phyloP scores from a whole-genome alignment of 1,140 invertebrate species.

The Heliconius hermathena region DNA sequence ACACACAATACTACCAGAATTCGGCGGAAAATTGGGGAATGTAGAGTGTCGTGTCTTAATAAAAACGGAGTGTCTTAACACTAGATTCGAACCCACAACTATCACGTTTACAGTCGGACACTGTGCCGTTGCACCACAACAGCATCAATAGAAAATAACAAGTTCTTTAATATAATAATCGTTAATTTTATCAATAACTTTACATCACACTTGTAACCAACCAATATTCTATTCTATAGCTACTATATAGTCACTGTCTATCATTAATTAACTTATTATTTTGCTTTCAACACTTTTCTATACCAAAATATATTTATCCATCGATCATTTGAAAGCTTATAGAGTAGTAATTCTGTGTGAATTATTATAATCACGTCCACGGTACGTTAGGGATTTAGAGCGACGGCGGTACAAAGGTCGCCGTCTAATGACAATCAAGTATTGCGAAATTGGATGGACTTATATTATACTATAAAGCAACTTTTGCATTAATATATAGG shows the following conservation, averaged over 20 bases:
- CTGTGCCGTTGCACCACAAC: too few species aligned
- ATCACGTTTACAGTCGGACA: too few species aligned
- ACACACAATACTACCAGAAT: too few species aligned
- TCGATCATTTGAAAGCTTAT: neutral
- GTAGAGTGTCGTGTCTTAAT: too few species aligned
- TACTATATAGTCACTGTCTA: neutral
- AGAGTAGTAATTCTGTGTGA: neutral
- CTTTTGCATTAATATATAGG: too few species aligned
- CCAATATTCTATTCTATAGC: neutral
- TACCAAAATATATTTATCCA: neutral
- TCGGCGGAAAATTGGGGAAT: too few species aligned
- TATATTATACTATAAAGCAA: neutral
- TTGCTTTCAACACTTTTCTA: conserved; percentile 3
- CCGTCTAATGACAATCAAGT: neutral
- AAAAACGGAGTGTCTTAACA: too few species aligned
- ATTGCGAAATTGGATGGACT: neutral
- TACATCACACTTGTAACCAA: neutral
- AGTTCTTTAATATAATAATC: too few species aligned
- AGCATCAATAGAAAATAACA: too few species aligned
- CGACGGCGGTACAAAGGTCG: neutral
- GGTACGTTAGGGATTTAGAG: conserved; percentile 2
- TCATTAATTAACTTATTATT: neutral
- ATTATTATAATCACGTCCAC: neutral
- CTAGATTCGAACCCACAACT: too few species aligned
- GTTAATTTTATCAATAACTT: neutral